Evolutionary conservation across 1,140 invertebrate genomes (phyloP), one percentile per base, ranked within the genome.

Genomic region (Aethina tumida): DNA sequence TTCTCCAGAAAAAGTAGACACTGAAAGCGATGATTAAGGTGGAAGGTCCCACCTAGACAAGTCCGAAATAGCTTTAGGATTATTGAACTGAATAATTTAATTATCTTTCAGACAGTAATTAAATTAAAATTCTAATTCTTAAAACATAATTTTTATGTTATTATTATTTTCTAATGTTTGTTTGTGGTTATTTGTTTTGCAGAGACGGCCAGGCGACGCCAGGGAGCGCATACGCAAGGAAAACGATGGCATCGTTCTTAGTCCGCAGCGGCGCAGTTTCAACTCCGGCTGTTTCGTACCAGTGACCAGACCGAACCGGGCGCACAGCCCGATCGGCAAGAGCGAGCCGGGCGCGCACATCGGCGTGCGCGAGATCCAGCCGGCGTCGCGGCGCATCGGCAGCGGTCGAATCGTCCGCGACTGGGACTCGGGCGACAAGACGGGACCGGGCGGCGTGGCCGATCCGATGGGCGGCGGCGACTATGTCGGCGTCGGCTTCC

Each of bases 261-360:
- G 81, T 56, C 86, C 86, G 25, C 84, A 88, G 55, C 69, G 86
- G 5, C 70, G 79, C 24, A 84, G 79, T 58, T 89, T 90, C 68
- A 84, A 81, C 45, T 81, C 81, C 8, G 86, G 86, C 30, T 90
- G 86, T 63, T 80, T 73, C 41, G 77, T 80, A 16, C 67, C 68
- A 3, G 70, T 40, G 13, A 65, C 19, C 52, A 64, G 39, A 49
- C 58, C 52, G 37, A 66, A 60, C 53, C 64, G 64, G 43, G 65
- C 66, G 26, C 73, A 64, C 35, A 76, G 62, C 38, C 58, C 58
- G 3, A 31, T 56, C 0, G 49, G 45, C 2, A 52, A 52, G 28
- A 32, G 38, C 22, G 32, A 46, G 7, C 35, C 39, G 14, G 21
- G 35, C 4, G 10, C 45, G 20, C 49, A 52, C 21, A 37, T 47